Base-by-base conservation (phyloP, 1,140 invertebrate species). In the Caenorhabditis latens region DNA sequence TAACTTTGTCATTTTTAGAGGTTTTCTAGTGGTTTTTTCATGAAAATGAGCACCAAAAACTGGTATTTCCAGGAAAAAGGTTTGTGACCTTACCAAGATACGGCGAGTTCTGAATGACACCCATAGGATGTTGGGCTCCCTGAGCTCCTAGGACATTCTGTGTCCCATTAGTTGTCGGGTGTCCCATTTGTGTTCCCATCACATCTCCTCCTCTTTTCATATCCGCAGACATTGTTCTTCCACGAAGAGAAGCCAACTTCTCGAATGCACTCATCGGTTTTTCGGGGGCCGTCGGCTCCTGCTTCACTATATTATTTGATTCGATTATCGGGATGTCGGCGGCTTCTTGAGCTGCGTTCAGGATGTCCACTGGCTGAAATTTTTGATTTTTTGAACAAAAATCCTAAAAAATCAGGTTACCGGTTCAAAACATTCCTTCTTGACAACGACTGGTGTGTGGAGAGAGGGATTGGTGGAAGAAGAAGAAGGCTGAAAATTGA, bases 191-290 rank as follows among this genome's bases (percentile, higher is more conserved):
- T 53, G 9, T 9, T 4, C 50, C 50, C 50, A n/a, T n/a, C n/a
- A 13, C 50, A 9, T 43, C 71, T 0, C 46, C n/a, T 13, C 71
- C 71, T 75, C 71, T 79, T 11, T 53, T 79, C 71, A 79, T 79
- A 79, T 79, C 71, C 7, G 71, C 71, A 16, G 71, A 79, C n/a
- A 21, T n/a, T 2, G 71, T 79, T 46, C 71, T 6, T 13, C 46
- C 71, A 50, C 71, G 43, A 0, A 79, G 46, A 13, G 46, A 50
- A 7, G 71, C 71, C 19, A 79, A 50, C 19, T 79, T 79, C n/a
- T 79, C 71, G 7, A 79, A 46, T 8, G 71, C 71, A n/a, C 71
- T 79, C 43, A 79, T 48, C 6, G 71, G 71, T 79, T 67, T 67
- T 67, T 67, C 24, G 42, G 46, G 14, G 50, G 5, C 7, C 24